Percentiles rank a stretch among this genome's conserved stretches.
Conservation (phyloP, 2,113 vertebrate species). For the Chaetops frenatus region DNA sequence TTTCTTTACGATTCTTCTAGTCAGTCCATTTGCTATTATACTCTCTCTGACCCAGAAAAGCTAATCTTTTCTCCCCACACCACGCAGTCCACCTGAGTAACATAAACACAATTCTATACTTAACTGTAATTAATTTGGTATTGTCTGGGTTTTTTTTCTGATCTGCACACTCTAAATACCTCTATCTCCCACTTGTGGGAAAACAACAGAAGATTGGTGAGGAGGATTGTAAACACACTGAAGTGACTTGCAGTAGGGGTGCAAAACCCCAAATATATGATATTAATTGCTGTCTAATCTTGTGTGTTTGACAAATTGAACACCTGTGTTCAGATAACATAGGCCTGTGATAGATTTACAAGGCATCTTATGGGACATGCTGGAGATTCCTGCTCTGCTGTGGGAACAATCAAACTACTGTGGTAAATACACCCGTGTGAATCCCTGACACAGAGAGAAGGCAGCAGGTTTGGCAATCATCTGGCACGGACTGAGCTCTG, state of each 20-base stretch:
- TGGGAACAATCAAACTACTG: background rate
- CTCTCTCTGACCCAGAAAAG: background rate
- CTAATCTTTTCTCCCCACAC: background rate
- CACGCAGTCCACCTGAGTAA: background rate
- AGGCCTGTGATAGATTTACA: background rate
- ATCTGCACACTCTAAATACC: background rate
- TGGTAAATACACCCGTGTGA: background rate
- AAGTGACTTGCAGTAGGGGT: background rate
- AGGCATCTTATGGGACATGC: background rate
- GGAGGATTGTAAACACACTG: background rate
- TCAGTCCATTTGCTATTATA: background rate
- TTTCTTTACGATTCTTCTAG: background rate
- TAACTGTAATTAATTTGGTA: background rate
- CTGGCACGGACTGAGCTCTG: rapidly evolving
- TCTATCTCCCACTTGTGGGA: background rate
- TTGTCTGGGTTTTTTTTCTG: background rate
- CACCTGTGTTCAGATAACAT: background rate
- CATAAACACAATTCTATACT: background rate
- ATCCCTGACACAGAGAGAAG: background rate
- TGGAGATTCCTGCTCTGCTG: background rate
- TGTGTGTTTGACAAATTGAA: background rate
- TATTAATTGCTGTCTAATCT: background rate
- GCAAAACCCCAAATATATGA: background rate
- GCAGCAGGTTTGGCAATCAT: background rate
- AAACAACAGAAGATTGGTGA: background rate